Percentiles rank a stretch among this genome's conserved stretches.
Evolutionary conservation across 2,797 vertebrate genomes (phyloP).

Genomic region (Pitangus sulphuratus): DNA sequence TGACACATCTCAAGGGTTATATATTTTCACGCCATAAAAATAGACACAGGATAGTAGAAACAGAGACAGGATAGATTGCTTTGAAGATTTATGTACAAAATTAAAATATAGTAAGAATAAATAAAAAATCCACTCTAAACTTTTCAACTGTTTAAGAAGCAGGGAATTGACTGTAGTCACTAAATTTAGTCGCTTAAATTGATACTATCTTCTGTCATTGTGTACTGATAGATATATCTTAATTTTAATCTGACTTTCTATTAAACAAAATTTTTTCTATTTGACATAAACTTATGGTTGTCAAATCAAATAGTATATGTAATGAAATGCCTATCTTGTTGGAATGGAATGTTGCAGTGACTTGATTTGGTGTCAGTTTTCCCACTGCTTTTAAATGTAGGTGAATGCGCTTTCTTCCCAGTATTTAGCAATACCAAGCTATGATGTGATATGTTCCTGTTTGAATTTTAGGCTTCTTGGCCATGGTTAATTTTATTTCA

Average conservation of each 20-base stretch:
- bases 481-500: neutral
- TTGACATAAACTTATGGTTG: neutral
- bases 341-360: neutral
- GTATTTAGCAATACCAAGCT: neutral
- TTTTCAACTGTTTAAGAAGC: neutral
- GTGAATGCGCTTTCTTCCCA: neutral
- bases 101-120: neutral
- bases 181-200: neutral
- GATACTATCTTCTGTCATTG: neutral
- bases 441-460: neutral
- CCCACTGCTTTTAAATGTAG: neutral
- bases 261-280: neutral
- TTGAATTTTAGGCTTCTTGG: neutral
- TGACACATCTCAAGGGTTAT: neutral
- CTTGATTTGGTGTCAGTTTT: neutral
- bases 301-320: neutral
- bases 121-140: neutral
- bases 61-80: neutral
- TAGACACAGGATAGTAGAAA: neutral
- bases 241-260: neutral
- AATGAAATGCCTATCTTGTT: neutral
- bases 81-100: neutral
- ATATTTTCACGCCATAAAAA: neutral
- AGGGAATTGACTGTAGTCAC: neutral
- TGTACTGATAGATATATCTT: neutral